Percentiles rank a stretch among this genome's conserved stretches.
phyloP scores from a whole-genome alignment of 2,113 vertebrate species.

The Gasterosteus aculeatus region DNA sequence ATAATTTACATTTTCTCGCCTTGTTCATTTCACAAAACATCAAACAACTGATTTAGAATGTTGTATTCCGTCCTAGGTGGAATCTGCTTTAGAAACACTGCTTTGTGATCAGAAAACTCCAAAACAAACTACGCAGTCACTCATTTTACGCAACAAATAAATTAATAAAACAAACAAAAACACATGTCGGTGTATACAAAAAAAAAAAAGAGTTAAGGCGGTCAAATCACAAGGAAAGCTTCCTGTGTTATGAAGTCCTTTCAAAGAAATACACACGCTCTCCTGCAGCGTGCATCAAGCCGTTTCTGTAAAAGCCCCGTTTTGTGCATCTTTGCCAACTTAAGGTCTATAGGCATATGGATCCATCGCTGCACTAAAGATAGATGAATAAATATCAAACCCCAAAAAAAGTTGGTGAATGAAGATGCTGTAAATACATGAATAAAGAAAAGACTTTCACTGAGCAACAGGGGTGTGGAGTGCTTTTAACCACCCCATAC shows the following conservation, averaged over 20 bases:
- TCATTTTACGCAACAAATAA: slow-evolving; percentile 10
- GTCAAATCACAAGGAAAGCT: slow-evolving; percentile 53
- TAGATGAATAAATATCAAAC: slow-evolving; percentile 21
- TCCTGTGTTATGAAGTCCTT: slow-evolving; percentile 32
- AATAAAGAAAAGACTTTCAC: slow-evolving; percentile 19
- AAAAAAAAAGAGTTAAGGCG: slow-evolving; percentile 60
- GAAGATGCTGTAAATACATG: slow-evolving; percentile 21
- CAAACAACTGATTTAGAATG: neutral
- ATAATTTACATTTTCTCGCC: neutral
- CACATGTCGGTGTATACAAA: slow-evolving; percentile 18
- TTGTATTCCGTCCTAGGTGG: neutral
- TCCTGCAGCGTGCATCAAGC: slow-evolving; percentile 42
- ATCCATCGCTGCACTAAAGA: slow-evolving; percentile 44
- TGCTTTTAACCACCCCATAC: neutral
- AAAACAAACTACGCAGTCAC: neutral
- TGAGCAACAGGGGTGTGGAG: neutral
- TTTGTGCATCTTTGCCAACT: slow-evolving; percentile 39
- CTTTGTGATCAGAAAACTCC: slow-evolving; percentile 1
- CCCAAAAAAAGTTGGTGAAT: neutral
- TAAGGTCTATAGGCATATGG: slow-evolving; percentile 57
- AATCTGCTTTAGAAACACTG: slow-evolving; percentile 8
- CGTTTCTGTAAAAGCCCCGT: slow-evolving; percentile 25
- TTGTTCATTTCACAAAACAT: neutral
- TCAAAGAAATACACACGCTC: slow-evolving; percentile 24
- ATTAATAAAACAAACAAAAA: slow-evolving; percentile 2